Evolutionary conservation across 2,797 vertebrate species (phyloP).

Genomic region (Gorsachius magnificus): DNA sequence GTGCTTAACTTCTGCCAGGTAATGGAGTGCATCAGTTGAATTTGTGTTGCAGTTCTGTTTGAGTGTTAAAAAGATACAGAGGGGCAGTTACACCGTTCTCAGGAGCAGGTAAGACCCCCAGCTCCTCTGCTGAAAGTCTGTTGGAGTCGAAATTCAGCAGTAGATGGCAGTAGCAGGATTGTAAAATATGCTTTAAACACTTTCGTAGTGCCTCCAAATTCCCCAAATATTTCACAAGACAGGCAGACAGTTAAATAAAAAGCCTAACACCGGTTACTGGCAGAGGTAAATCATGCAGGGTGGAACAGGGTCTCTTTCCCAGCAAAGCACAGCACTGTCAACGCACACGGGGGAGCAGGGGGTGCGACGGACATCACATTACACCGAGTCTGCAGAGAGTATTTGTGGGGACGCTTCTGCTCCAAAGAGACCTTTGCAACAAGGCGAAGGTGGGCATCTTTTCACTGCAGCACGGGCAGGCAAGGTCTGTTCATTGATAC

Average conservation of each 20-base stretch:
- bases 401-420: background rate
- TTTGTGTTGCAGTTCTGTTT: background rate
- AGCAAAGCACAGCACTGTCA: background rate
- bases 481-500: background rate
- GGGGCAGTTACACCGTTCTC: background rate
- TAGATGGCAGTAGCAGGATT: slow-evolving; percentile 62
- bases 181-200: background rate
- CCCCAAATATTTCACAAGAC: background rate
- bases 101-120: background rate
- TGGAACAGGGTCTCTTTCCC: background rate
- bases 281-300: background rate
- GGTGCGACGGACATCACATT: rapidly evolving
- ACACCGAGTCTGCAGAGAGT: background rate
- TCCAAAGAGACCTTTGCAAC: background rate
- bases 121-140: background rate
- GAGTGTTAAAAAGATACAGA: background rate
- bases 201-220: background rate
- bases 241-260: background rate
- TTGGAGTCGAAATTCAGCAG: background rate
- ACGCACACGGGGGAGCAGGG: rapidly evolving
- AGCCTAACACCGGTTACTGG: background rate
- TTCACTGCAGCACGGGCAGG: background rate
- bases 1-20: background rate
- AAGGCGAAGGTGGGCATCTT: background rate
- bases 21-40: background rate